Conservation (phyloP, 1,140 invertebrate genomes). For the Eubasilissa regina region DNA sequence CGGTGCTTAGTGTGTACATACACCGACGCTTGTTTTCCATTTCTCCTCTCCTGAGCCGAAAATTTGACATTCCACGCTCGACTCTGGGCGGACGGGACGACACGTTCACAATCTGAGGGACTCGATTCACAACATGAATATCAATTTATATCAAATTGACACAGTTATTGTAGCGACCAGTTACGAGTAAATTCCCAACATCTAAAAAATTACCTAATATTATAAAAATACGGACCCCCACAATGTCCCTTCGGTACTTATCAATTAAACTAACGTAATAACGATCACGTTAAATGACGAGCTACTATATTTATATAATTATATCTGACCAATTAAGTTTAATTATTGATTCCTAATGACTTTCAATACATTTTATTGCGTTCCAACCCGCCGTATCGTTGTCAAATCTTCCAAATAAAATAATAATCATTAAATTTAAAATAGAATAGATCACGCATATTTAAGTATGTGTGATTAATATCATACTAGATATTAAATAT, state of each 20-base stretch:
- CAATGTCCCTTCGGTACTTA: background rate
- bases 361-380: too few species aligned
- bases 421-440: too few species aligned
- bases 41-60: background rate
- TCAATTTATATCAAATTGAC: slow-evolving; percentile 38
- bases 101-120: slow-evolving; percentile 35
- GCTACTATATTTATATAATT: too few species aligned
- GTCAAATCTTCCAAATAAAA: too few species aligned
- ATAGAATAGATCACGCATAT: too few species aligned
- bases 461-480: too few species aligned
- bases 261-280: too few species aligned
- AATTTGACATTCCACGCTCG: slow-evolving; percentile 30
- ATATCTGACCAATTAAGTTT: too few species aligned
- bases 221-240: background rate
- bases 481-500: too few species aligned
- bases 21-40: slow-evolving; percentile 1
- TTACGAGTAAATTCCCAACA: background rate
- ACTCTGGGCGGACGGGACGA: slow-evolving; percentile 19
- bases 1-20: background rate
- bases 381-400: too few species aligned
- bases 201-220: background rate
- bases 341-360: too few species aligned
- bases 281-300: too few species aligned
- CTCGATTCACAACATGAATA: slow-evolving; percentile 28
- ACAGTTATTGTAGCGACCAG: background rate